Percentiles rank a stretch among this genome's conserved stretches.
These are phyloP conservation scores for Sycobia sp. DNA, from an alignment of 1,140 invertebrate species.

Conservation along the genomic window DNA sequence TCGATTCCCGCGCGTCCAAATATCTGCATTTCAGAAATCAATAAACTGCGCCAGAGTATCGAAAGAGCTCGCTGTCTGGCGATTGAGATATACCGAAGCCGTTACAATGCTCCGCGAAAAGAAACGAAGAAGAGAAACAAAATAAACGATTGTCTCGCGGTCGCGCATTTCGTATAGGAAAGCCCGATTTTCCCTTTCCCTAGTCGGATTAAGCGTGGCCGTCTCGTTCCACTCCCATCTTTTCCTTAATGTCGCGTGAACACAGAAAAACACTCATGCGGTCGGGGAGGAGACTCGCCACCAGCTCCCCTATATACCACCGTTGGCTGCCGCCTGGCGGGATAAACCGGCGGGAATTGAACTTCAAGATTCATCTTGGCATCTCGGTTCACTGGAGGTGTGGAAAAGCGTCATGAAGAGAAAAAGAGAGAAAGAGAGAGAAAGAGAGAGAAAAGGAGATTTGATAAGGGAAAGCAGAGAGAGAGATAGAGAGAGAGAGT, in stretches of 20 bases:
- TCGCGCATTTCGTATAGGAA: conserved; percentile 16
- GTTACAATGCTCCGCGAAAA: neutral
- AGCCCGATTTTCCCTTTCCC: conserved; percentile 32
- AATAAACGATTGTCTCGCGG: too few species aligned
- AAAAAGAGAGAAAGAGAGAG: neutral
- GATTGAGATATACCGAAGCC: too few species aligned
- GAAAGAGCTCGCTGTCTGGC: too few species aligned
- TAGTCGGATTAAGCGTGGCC: neutral
- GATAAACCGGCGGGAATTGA: conserved; percentile 57
- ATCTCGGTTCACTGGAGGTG: conserved; percentile 35
- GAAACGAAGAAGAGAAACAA: too few species aligned
- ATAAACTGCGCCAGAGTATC: too few species aligned
- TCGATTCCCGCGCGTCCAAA: too few species aligned
- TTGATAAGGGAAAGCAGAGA: neutral
- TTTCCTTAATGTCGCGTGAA: conserved; percentile 32
- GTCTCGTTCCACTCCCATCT: neutral
- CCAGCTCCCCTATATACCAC: too few species aligned
- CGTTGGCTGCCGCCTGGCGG: too few species aligned
- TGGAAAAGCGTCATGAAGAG: neutral
- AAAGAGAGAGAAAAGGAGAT: neutral
- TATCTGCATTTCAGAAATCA: too few species aligned
- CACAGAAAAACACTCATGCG: conserved; percentile 46
- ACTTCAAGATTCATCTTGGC: conserved; percentile 55
- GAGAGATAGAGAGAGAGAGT: neutral
- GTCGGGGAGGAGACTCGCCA: conserved; percentile 32